These are phyloP conservation scores for Cryptophagus acutangulus DNA, from an alignment of 2,888 invertebrate genomes.

Conservation along the genomic window DNA sequence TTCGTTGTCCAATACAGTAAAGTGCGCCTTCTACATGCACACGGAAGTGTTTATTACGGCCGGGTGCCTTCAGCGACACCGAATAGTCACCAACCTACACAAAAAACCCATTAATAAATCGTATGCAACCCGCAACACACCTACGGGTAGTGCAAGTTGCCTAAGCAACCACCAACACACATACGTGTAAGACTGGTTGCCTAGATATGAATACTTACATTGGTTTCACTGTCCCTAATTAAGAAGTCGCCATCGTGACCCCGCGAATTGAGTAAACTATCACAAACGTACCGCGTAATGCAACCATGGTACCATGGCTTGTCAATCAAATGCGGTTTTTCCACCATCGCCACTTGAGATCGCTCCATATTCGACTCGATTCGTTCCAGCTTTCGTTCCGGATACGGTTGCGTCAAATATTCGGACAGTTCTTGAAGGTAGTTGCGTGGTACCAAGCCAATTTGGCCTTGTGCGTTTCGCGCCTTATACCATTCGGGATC, in stretches of 20 bases:
- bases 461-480: conserved; percentile 84
- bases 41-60: conserved; percentile 98
- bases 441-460: conserved; percentile 93
- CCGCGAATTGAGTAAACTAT: conserved; percentile 88
- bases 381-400: conserved; percentile 49
- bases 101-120: conserved; percentile 2
- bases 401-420: conserved; percentile 80
- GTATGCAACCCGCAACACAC: too few relatives aligned
- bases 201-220: conserved; percentile 64
- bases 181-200: too few relatives aligned
- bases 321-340: conserved; percentile 67
- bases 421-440: conserved; percentile 89
- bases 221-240: conserved; percentile 97
- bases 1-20: conserved; percentile 97
- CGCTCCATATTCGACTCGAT: conserved; percentile 44
- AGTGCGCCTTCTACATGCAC: conserved; percentile 91
- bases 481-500: conserved; percentile 99
- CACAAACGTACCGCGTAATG: conserved; percentile 94
- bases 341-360: conserved; percentile 44
- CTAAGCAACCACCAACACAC: too few relatives aligned
- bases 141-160: too few relatives aligned
- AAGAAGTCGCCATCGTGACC: conserved; percentile 98
- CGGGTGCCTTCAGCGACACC: conserved; percentile 95
- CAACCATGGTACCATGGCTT: conserved; percentile 98
- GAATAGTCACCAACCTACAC: conserved; percentile 95